Percentiles rank a stretch among this genome's conserved stretches.
phyloP scores from a whole-genome alignment of 2,113 vertebrate genomes.

The Hydrochoerus hydrochaeris region DNA sequence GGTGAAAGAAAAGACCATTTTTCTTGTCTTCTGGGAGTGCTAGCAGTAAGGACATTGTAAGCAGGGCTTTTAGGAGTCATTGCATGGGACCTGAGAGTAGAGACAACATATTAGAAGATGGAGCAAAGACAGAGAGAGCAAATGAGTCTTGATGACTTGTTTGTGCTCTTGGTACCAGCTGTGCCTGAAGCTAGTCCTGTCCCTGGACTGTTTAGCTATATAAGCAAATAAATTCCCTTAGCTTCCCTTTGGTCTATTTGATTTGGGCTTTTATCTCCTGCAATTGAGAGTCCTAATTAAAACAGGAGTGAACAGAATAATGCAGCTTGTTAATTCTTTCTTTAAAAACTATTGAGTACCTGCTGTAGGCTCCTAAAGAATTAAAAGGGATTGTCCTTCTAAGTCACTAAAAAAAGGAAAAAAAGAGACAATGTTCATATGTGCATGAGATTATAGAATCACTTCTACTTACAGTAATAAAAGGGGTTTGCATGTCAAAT shows the following conservation, averaged over 20 bases:
- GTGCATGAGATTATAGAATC: not conserved
- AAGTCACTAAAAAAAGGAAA: not conserved
- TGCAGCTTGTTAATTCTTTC: constrained; percentile 52
- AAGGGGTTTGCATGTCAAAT: not conserved
- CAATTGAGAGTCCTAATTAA: constrained; percentile 72
- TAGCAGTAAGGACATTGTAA: not conserved
- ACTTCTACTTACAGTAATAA: not conserved
- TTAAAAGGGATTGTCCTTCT: not conserved
- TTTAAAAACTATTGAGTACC: constrained; percentile 34
- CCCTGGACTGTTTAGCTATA: constrained; percentile 48
- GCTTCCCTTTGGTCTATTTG: constrained; percentile 59
- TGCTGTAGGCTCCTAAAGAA: constrained; percentile 44
- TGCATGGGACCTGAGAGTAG: not conserved
- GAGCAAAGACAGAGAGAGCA: not conserved
- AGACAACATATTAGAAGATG: not conserved
- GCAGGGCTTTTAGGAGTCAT: not conserved
- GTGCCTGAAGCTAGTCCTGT: constrained; percentile 19
- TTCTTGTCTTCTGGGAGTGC: not conserved
- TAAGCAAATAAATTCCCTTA: constrained; percentile 63
- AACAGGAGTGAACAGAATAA: constrained; percentile 60
- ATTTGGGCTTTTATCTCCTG: constrained; percentile 62
- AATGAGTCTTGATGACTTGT: not conserved
- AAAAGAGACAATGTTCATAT: not conserved
- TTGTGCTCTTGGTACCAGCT: constrained; percentile 21
- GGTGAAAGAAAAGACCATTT: not conserved